phyloP scores from a whole-genome alignment of 2,888 invertebrate genomes.

The Lepetodrilus schrolli region DNA sequence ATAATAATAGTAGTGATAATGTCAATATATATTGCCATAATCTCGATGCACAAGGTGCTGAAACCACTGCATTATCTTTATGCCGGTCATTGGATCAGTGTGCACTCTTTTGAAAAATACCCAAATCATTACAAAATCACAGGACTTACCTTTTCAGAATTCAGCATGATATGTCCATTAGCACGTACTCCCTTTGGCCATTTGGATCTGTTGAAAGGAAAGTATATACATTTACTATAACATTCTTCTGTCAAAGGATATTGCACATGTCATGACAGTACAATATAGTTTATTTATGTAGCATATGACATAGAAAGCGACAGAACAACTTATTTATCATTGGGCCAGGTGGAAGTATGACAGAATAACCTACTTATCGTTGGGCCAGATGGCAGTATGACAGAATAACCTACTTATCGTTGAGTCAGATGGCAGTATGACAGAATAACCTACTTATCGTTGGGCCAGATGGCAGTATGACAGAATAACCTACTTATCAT shows the following conservation, averaged over 20 bases:
- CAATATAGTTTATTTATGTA: too few relatives aligned
- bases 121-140: too few relatives aligned
- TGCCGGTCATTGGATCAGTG: too few relatives aligned
- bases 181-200: conserved; percentile 94
- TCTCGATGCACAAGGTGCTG: too few relatives aligned
- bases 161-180: conserved; percentile 95
- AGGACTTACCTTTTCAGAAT: conserved; percentile 92
- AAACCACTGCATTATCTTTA: background rate
- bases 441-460: background rate
- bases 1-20: background rate
- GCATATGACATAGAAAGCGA: background rate
- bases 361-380: background rate
- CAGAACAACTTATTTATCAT: conserved; percentile 79
- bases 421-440: background rate
- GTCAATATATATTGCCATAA: too few relatives aligned
- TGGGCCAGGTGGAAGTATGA: conserved; percentile 91
- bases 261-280: too few relatives aligned
- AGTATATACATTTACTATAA: too few relatives aligned
- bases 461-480: conserved; percentile 79
- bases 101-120: too few relatives aligned
- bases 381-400: background rate
- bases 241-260: too few relatives aligned
- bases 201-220: conserved; percentile 57
- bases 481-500: background rate
- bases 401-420: background rate